Base-by-base conservation (phyloP, 2,113 vertebrate species). In the Leptosomus discolor region DNA sequence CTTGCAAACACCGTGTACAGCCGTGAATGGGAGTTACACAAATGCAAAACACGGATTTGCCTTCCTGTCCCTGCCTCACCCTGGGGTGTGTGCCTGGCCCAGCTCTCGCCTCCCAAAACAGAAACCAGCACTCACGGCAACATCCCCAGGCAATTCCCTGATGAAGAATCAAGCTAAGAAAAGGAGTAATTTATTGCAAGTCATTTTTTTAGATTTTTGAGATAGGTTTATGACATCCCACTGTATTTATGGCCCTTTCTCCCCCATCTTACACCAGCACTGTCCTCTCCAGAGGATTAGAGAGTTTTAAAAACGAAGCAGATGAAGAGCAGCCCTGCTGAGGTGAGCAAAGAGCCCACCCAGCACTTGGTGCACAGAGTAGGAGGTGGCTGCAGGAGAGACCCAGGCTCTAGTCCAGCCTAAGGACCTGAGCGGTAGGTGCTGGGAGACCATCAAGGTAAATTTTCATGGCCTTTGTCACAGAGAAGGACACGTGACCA, bases 21-120 rank as follows among this genome's bases (percentile, higher is more conserved):
- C 86, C 88, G 37, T 78, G 82, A 95, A 92, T 81, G 92, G 84
- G 94, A 92, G 86, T 87, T 85, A 67, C 87, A 95, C 86, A 87
- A 91, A 94, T 6, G 56, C 94, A 92, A 78, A 95, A 82, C 92
- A 78, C 21, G 92, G 88, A 60, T 94, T 87, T 89, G 73, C 90
- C 85, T 93, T 41, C 82, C 83, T 68, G 88, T 96, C 92, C 94
- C 91, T 91, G 87, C 69, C 89, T 96, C 84, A 95, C 95, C 77
- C 80, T 5, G 1, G 53, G 56, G 37, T 3, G 27, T 5, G 3
- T 0, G 69, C 65, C 77, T 58, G 36, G 90, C 84, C 95, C 11
- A 4, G 89, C 91, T 37, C 73, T 83, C 14, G 2, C 22, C 74
- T 92, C 67, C 61, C 27, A 5, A 5, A 73, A 7, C 85, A 90